Evolutionary conservation across 2,797 vertebrate species (phyloP).

Genomic region (Momotus momota): DNA sequence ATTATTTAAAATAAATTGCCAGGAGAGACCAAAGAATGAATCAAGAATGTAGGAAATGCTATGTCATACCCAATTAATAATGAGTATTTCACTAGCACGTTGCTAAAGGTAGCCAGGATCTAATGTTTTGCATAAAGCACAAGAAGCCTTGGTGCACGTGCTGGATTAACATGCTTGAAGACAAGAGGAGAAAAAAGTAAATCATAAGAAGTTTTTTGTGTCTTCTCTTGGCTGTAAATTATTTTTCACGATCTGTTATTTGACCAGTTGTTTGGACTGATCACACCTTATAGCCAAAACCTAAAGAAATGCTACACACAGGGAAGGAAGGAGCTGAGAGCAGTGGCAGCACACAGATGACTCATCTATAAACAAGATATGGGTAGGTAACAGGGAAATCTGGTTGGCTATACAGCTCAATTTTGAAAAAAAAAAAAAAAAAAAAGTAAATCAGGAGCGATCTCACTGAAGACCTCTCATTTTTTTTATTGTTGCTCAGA

Average conservation of each 20-base stretch:
- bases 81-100: background rate
- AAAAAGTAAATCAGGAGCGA: background rate
- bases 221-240: background rate
- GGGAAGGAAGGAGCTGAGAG: background rate
- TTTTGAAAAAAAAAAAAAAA: background rate
- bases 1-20: constrained; percentile 36
- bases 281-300: background rate
- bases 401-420: background rate
- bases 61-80: background rate
- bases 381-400: background rate
- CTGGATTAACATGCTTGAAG: background rate
- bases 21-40: constrained; percentile 23
- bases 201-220: background rate
- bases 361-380: background rate
- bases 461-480: background rate
- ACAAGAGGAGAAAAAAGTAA: background rate
- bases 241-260: background rate
- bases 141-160: background rate
- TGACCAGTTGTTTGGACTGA: background rate
- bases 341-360: background rate
- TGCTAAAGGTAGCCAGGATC: background rate
- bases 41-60: background rate
- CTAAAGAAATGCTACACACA: background rate
- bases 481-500: background rate
- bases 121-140: background rate